phyloP scores from a whole-genome alignment of 2,797 vertebrate genomes.

The Aldrovandia affinis region DNA sequence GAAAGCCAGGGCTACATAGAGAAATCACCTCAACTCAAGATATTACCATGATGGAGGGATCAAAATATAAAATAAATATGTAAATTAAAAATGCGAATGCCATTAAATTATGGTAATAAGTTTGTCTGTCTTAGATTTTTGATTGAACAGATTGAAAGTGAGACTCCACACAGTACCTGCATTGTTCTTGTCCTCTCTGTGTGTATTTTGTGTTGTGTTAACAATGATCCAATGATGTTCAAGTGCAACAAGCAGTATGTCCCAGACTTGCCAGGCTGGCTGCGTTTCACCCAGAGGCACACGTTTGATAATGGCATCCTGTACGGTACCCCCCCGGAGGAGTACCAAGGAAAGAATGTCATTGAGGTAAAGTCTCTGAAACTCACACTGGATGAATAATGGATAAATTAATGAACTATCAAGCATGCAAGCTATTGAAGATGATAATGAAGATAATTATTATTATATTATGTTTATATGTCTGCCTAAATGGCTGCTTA shows the following conservation, averaged over 20 bases:
- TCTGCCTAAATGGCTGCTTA: no score
- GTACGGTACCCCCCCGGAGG: conserved; percentile 79
- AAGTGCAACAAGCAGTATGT: conserved; percentile 80
- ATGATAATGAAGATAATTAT: no score
- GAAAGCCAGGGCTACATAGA: no score
- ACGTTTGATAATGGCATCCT: conserved; percentile 81
- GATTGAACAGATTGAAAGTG: background rate
- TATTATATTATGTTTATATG: no score
- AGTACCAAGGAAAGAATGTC: conserved; percentile 74
- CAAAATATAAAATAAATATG: no score
- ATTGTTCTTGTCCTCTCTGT: background rate
- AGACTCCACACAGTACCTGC: background rate
- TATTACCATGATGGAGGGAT: no score
- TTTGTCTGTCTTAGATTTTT: background rate
- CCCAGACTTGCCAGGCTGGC: conserved; percentile 91
- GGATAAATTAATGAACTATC: no score
- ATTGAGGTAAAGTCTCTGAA: conserved; percentile 82
- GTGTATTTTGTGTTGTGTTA: conserved; percentile 34
- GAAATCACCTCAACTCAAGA: no score
- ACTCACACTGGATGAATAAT: no score
- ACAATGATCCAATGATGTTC: conserved; percentile 80
- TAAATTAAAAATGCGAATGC: background rate
- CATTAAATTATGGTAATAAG: background rate
- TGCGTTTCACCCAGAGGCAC: conserved; percentile 84
- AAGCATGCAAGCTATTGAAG: no score